phyloP scores from a whole-genome alignment of 2,113 vertebrate species.

The Peucedramus taeniatus region DNA sequence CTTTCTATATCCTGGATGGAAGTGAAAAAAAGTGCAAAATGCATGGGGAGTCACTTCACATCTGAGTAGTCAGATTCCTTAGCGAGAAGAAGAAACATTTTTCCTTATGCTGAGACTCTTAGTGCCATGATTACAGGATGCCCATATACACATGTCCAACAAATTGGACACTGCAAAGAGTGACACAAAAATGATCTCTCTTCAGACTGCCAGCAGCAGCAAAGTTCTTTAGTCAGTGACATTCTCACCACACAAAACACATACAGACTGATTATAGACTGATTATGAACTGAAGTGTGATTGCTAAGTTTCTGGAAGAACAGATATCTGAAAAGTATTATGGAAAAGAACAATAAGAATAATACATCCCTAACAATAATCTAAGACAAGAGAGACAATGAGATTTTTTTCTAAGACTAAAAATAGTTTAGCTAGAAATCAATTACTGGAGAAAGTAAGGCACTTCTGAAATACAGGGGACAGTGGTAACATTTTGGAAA shows the following conservation, averaged over 20 bases:
- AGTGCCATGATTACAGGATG: accelerated
- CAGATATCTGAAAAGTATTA: neutral
- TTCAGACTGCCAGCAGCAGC: neutral
- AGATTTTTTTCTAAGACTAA: neutral
- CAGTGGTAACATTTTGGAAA: neutral
- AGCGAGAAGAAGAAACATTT: neutral
- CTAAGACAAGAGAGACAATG: neutral
- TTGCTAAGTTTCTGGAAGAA: neutral
- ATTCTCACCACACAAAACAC: neutral
- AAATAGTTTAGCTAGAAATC: neutral
- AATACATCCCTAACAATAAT: neutral
- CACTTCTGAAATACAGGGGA: neutral
- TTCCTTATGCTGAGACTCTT: neutral
- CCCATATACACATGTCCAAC: neutral
- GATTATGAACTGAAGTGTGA: neutral
- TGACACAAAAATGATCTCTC: neutral
- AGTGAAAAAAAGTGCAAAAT: neutral
- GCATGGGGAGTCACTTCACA: neutral
- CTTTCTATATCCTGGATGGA: neutral
- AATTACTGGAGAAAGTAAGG: neutral
- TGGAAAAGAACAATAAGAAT: neutral
- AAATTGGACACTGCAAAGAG: neutral
- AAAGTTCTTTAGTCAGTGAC: neutral
- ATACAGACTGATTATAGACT: neutral
- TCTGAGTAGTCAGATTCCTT: neutral